Base-by-base conservation (phyloP, 2,888 invertebrate genomes). In the Nineta flava region DNA sequence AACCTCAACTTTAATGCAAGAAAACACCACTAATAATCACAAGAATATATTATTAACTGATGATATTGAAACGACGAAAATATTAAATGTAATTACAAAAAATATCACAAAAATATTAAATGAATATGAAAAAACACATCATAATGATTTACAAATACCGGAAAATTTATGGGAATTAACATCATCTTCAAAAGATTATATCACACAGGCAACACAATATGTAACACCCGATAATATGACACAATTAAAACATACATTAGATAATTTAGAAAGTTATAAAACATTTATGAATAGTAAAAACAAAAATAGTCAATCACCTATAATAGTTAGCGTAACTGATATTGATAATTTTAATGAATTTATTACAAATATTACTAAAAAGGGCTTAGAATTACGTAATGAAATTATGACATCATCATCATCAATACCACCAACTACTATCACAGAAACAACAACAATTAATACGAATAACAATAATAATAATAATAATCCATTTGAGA, bases 291-390 rank as follows among this genome's bases (percentile, higher is more conserved):
- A 41, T n/a, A 13, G 26, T 21, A 44, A 44, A 26, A 21, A 16
- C 16, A 43, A 44, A 19, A 13, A 19, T 7, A 26, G 26, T 26
- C 21, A n/a, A 19, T 21, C 34, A 16, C 13, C 46, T 10, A 32
- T 12, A 9, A 35, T 16, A 15, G 26, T 26, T 26, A 12, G 16
- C 3, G 32, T 31, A 9, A 46, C 16, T 13, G 26, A 44, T 35
- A 34, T 32, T 16, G 46, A 46, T 15, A 17, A 15, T 2, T 35
- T 46, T 15, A 35, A 46, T 16, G 32, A 32, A 17, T 49, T 43
- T 17, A 46, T 49, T 34, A 49, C 49, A 42, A 34, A 49, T 32
- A 31, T 46, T 26, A 51, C 49, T 45, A 47, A 48, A 49, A 32
- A 49, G n/a, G 51, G 31, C 9, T 41, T 48, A 34, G 16, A 31